A percentile compares a stretch with the other conserved stretches of the same genome.
Evolutionary conservation across 2,888 invertebrate genomes (phyloP).

Genomic region (Parnassius apollo): DNA sequence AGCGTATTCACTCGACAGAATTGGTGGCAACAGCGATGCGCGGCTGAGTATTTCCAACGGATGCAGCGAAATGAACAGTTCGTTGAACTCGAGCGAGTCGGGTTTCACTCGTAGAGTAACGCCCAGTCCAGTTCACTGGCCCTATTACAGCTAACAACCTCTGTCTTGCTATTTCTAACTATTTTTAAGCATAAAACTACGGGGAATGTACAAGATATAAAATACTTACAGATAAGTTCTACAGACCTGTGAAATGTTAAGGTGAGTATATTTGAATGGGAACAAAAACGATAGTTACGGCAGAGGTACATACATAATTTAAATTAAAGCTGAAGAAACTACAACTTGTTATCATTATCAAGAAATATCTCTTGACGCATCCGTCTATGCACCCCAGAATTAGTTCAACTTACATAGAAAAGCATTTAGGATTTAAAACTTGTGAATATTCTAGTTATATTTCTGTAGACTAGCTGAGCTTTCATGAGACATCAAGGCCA

Average conservation of each 20-base stretch:
- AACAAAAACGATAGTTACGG: no score
- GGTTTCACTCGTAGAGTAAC: constrained; percentile 75
- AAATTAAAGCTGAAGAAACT: no score
- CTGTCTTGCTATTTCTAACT: constrained; percentile 46
- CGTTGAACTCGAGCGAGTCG: constrained; percentile 72
- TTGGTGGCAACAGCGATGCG: constrained; percentile 70
- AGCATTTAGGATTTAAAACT: no score
- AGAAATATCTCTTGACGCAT: not conserved
- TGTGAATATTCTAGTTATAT: not conserved
- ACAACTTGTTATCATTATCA: no score
- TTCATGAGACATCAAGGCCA: constrained; percentile 66
- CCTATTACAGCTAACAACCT: constrained; percentile 63
- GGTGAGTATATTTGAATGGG: no score
- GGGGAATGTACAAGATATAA: not conserved
- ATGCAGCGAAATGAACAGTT: constrained; percentile 80
- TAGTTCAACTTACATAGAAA: not conserved
- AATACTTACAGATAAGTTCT: not conserved
- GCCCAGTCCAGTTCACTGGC: constrained; percentile 69
- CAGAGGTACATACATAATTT: no score
- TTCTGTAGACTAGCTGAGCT: constrained; percentile 36
- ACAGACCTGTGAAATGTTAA: no score
- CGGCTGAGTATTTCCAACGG: constrained; percentile 77
- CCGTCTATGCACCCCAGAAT: constrained; percentile 8
- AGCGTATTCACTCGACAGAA: constrained; percentile 64
- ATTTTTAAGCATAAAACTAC: not conserved